Percentiles rank a stretch among this genome's conserved stretches.
Evolutionary conservation across 2,888 invertebrate genomes (phyloP).

Genomic region (Andrena marginata): DNA sequence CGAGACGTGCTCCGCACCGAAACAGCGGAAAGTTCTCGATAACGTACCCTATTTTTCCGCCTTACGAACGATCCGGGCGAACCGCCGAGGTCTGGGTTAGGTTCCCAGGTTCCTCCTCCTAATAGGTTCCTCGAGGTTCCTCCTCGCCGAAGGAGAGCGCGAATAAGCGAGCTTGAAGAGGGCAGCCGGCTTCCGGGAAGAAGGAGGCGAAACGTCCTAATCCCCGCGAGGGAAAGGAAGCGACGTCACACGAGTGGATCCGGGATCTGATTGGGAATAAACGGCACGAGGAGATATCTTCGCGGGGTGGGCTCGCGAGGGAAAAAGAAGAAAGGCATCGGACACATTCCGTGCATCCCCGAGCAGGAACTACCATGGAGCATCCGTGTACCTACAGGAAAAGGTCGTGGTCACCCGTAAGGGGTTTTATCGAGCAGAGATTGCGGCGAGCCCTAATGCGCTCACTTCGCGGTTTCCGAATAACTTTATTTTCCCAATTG

Average conservation of each 20-base stretch:
- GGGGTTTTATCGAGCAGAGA: slow-evolving; percentile 65
- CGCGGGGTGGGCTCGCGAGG: slow-evolving; percentile 28
- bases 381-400: slow-evolving; percentile 33
- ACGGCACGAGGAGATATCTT: slow-evolving; percentile 73
- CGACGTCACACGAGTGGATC: slow-evolving; percentile 77
- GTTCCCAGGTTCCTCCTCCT: no score
- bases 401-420: slow-evolving; percentile 50
- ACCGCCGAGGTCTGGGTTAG: neutral
- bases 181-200: slow-evolving; percentile 42
- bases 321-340: slow-evolving; percentile 34
- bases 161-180: slow-evolving; percentile 61
- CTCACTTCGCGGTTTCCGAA: slow-evolving; percentile 56
- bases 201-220: slow-evolving; percentile 69
- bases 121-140: slow-evolving; percentile 1
- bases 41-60: slow-evolving; percentile 57
- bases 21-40: slow-evolving; percentile 69
- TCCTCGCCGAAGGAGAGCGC: slow-evolving; percentile 25
- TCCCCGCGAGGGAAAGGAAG: slow-evolving; percentile 73
- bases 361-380: slow-evolving; percentile 27
- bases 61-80: slow-evolving; percentile 20
- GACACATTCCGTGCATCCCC: slow-evolving; percentile 36
- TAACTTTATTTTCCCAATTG: slow-evolving; percentile 71
- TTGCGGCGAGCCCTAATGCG: slow-evolving; percentile 62
- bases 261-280: slow-evolving; percentile 79
- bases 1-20: slow-evolving; percentile 14